Conservation (phyloP, 2,113 vertebrate species). For the Varanus komodoensis region DNA sequence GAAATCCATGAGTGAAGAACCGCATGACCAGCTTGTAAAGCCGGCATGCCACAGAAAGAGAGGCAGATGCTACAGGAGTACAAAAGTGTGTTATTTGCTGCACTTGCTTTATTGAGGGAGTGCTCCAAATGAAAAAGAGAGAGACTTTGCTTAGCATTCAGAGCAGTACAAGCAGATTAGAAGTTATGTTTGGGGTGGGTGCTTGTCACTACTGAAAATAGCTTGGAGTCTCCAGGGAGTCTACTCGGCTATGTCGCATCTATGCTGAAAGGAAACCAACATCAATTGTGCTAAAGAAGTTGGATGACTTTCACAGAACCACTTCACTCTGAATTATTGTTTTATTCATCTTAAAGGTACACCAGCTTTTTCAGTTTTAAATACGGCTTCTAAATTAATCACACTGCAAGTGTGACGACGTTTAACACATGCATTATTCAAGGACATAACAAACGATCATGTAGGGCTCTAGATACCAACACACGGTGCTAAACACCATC, state of each 20-base stretch:
- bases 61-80: constrained; percentile 26
- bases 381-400: background rate
- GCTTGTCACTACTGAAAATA: constrained; percentile 60
- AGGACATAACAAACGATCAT: background rate
- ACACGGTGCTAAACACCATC: background rate
- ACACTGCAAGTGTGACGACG: constrained; percentile 10
- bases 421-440: constrained; percentile 19
- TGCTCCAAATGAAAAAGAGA: constrained; percentile 37
- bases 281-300: constrained; percentile 40
- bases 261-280: constrained; percentile 51
- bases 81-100: constrained; percentile 1
- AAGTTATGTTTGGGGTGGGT: constrained; percentile 62
- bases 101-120: constrained; percentile 10
- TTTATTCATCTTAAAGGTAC: constrained; percentile 43
- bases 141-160: constrained; percentile 42
- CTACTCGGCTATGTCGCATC: constrained; percentile 45
- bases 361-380: constrained; percentile 32
- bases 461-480: background rate
- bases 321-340: constrained; percentile 33
- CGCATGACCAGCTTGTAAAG: constrained; percentile 7
- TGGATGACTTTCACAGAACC: constrained; percentile 58
- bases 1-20: constrained; percentile 9
- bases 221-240: constrained; percentile 46
- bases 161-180: constrained; percentile 59
- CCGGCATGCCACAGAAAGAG: constrained; percentile 11